phyloP scores from a whole-genome alignment of 2,888 invertebrate genomes.

The Pyrgus malvae region DNA sequence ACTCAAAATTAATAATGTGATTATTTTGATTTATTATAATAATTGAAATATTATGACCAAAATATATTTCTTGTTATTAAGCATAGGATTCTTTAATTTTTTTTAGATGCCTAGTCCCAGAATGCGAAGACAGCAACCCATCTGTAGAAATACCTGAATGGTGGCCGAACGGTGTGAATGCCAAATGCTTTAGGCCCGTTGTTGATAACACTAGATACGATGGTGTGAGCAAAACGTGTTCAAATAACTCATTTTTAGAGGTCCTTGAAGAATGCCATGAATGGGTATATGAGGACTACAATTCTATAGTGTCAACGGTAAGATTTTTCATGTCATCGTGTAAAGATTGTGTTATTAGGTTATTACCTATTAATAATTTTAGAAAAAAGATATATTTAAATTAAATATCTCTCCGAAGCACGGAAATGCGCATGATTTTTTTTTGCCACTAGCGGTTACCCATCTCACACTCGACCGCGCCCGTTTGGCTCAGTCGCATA shows the following conservation, averaged over 20 bases:
- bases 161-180: conserved; percentile 57
- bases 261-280: conserved; percentile 54
- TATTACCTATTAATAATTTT: too few species aligned
- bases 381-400: too few species aligned
- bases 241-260: conserved; percentile 47
- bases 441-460: too few species aligned
- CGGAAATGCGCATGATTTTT: too few species aligned
- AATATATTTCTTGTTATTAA: too few species aligned
- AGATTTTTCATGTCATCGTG: conserved; percentile 9
- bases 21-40: too few species aligned
- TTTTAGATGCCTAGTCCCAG: conserved; percentile 59
- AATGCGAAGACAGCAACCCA: conserved; percentile 50
- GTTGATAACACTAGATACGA: conserved; percentile 41
- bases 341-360: too few species aligned
- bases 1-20: too few species aligned
- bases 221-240: conserved; percentile 48
- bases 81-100: too few species aligned
- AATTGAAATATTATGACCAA: not conserved
- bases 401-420: too few species aligned
- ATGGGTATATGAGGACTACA: conserved; percentile 61
- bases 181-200: conserved; percentile 54
- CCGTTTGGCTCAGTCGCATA: too few species aligned
- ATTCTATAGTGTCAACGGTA: conserved; percentile 63
- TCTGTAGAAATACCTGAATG: conserved; percentile 48
- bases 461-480: too few species aligned